These are phyloP conservation scores for Lagria hirta DNA, from an alignment of 2,888 invertebrate species.

Conservation along the genomic window DNA sequence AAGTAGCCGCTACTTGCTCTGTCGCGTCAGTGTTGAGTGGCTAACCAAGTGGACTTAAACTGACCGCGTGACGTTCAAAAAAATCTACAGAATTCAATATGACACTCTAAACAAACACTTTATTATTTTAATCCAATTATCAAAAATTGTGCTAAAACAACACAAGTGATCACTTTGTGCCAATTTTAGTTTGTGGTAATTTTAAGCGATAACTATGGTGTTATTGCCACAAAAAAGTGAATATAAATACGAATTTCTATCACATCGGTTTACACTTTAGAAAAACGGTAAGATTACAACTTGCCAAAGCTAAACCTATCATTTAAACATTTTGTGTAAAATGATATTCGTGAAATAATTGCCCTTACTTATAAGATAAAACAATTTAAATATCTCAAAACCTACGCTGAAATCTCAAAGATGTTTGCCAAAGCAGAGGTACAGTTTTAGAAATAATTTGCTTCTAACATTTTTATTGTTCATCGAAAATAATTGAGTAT, in stretches of 20 bases:
- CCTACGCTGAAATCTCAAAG: conserved; percentile 35
- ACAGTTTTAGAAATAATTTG: conserved; percentile 38
- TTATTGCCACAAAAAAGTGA: conserved; percentile 19
- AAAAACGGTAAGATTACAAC: not conserved
- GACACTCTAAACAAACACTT: conserved; percentile 15
- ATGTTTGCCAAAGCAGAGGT: conserved; percentile 32
- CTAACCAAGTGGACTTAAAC: conserved; percentile 41
- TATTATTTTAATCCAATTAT: conserved; percentile 1
- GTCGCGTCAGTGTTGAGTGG: conserved; percentile 51
- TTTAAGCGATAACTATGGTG: conserved; percentile 4
- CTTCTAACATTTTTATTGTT: conserved; percentile 34
- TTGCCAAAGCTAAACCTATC: conserved; percentile 10
- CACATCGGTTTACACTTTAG: conserved; percentile 11
- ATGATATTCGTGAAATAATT: too few relatives aligned
- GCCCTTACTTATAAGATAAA: too few relatives aligned
- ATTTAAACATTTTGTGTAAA: conserved; percentile 8
- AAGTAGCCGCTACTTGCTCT: conserved; percentile 46
- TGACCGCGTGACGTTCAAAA: conserved; percentile 32
- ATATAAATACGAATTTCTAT: conserved; percentile 28
- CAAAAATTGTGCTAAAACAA: conserved; percentile 10
- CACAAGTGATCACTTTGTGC: conserved; percentile 1
- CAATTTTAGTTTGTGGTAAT: conserved; percentile 11
- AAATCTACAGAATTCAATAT: conserved; percentile 20
- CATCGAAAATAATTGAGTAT: conserved; percentile 20
- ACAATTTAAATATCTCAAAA: conserved; percentile 23